Base-by-base conservation (phyloP, 2,797 vertebrate species). In the Ctenochaetus hawaiiensis region DNA sequence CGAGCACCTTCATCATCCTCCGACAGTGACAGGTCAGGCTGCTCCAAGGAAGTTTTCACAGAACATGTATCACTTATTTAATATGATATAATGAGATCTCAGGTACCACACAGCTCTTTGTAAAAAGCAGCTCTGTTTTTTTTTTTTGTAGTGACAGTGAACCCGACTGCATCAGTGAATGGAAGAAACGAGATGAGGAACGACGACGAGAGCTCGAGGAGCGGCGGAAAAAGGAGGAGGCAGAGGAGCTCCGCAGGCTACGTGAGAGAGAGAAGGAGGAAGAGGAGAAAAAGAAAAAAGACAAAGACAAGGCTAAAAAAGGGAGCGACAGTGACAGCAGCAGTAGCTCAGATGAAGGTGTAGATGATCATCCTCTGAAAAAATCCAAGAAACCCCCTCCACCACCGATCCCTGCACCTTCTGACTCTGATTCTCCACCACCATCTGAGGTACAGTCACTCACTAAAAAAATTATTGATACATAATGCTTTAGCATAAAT, bases 131-230 rank as follows among this genome's bases (percentile, higher is more conserved):
- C 13, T 48, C 41, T 54, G 1, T 51, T 62, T 67, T 34, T 88
- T 23, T 87, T 66, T 34, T 88, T 23, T 68, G 78, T 74, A 98
- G 97, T 0, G 97, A 97, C 12, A 98, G 97, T 3, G 97, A 96
- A 11, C 95, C 96, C 3, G 97, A 99, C 90, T 96, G 96, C 61
- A 97, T 99, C 93, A 97, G 97, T 0, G 97, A 98, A 68, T 99
- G 98, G 98, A 99, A 99, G 87, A 96, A 96, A 69, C 88, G 96
- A 4, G 98, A 99, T 0, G 97, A 99, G 81, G 97, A 97, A 66
- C 95, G 97, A 1, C 90, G 95, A 5, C 92, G 95, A 2, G 98
- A 98, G 88, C 94, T 99, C 68, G 98, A 99, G 85, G 97, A 99
- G 49, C 95, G 96, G 9, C 91, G 97, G 93, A 97, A 96, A 93